phyloP scores from a whole-genome alignment of 1,140 invertebrate genomes.

The Drosophila arawakana region DNA sequence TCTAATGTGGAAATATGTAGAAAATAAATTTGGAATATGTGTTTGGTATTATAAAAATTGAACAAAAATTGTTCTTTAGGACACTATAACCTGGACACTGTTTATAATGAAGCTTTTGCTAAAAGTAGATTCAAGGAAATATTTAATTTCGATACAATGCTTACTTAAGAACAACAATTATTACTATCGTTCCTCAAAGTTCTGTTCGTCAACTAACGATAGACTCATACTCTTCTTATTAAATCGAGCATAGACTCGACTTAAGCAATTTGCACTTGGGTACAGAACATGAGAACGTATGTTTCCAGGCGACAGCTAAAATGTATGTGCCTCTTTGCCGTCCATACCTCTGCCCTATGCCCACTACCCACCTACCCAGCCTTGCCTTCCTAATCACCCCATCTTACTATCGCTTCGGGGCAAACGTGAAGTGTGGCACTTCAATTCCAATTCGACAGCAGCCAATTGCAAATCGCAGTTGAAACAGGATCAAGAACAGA shows the following conservation, averaged over 20 bases:
- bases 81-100: too few species aligned
- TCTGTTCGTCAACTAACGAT: background rate
- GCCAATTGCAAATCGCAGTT: constrained; percentile 60
- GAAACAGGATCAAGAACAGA: constrained; percentile 40
- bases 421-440: constrained; percentile 51
- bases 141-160: too few species aligned
- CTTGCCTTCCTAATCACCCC: too few species aligned
- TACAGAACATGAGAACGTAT: constrained; percentile 2
- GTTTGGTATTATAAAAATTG: too few species aligned
- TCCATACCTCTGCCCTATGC: background rate
- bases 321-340: background rate
- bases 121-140: too few species aligned
- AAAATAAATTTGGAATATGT: too few species aligned
- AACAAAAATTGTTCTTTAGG: too few species aligned
- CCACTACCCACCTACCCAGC: background rate
- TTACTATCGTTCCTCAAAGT: background rate
- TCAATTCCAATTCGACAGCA: constrained; percentile 58
- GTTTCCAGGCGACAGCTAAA: constrained; percentile 8
- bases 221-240: too few species aligned
- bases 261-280: constrained; percentile 18
- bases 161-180: too few species aligned
- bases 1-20: too few species aligned
- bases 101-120: too few species aligned
- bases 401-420: constrained; percentile 3
- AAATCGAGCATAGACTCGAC: background rate